phyloP scores from a whole-genome alignment of 2,113 vertebrate genomes.

The Corvus cornix region DNA sequence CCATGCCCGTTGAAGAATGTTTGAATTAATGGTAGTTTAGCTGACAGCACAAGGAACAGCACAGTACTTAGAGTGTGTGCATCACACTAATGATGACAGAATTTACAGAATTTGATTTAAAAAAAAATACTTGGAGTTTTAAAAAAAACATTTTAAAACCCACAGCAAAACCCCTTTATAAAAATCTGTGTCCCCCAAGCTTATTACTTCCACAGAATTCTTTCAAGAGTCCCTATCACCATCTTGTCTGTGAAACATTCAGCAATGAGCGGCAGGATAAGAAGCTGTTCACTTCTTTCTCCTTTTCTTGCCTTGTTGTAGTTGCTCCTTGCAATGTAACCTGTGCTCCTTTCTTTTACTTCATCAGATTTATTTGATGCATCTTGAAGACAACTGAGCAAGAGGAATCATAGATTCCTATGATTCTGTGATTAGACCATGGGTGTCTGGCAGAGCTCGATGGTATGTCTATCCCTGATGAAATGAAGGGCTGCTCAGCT shows the following conservation, averaged over 20 bases:
- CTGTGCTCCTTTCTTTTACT: neutral
- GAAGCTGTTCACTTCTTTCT: neutral
- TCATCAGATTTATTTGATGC: neutral
- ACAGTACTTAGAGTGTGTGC: neutral
- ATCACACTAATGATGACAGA: neutral
- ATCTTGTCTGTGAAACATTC: neutral
- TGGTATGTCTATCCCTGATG: neutral
- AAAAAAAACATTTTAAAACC: neutral
- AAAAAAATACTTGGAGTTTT: neutral
- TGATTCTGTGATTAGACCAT: neutral
- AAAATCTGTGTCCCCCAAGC: neutral
- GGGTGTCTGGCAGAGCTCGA: neutral
- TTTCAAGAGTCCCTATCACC: neutral
- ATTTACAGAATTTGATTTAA: neutral
- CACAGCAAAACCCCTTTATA: neutral
- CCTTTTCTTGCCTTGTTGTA: neutral
- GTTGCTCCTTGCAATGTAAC: fast-evolving
- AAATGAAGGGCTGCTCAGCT: neutral
- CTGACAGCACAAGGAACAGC: neutral
- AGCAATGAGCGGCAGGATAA: neutral
- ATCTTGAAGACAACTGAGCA: neutral
- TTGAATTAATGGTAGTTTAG: neutral
- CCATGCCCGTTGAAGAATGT: neutral
- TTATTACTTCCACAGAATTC: neutral
- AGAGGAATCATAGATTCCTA: neutral